Conservation (phyloP, 1,140 invertebrate genomes). For the Aporrectodea caliginosa region DNA sequence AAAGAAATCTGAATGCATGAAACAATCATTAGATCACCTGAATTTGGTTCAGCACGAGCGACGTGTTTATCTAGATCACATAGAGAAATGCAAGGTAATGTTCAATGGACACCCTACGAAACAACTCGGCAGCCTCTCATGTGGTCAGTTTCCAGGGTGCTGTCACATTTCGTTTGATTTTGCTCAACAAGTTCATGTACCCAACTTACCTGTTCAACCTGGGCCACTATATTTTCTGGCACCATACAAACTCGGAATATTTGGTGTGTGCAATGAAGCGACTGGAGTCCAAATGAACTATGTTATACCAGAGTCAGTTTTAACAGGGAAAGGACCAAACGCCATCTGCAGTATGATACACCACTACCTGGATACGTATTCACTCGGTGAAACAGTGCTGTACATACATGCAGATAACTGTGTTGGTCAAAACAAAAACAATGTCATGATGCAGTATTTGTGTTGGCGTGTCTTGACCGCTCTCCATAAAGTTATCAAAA, state of each 20-base stretch:
- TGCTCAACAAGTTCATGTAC: not conserved
- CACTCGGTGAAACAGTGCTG: not conserved
- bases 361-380: conserved; percentile 31
- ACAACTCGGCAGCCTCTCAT: not conserved
- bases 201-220: not conserved
- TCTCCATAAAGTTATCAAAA: not conserved
- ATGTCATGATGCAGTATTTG: not conserved
- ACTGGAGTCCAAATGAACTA: conserved; percentile 32
- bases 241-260: not conserved
- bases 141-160: no score
- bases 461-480: not conserved
- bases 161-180: not conserved
- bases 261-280: not conserved
- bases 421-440: not conserved
- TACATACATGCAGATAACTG: not conserved
- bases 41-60: not conserved
- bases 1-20: not conserved
- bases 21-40: not conserved
- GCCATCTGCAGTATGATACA: conserved; percentile 30
- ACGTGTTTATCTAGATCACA: not conserved
- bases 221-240: not conserved
- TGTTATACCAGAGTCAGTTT: conserved; percentile 33
- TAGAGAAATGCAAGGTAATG: not conserved
- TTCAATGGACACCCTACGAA: not conserved
- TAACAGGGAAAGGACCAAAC: conserved; percentile 32